Conservation (phyloP, 2,797 vertebrate genomes). For the Semotilus atromaculatus region DNA sequence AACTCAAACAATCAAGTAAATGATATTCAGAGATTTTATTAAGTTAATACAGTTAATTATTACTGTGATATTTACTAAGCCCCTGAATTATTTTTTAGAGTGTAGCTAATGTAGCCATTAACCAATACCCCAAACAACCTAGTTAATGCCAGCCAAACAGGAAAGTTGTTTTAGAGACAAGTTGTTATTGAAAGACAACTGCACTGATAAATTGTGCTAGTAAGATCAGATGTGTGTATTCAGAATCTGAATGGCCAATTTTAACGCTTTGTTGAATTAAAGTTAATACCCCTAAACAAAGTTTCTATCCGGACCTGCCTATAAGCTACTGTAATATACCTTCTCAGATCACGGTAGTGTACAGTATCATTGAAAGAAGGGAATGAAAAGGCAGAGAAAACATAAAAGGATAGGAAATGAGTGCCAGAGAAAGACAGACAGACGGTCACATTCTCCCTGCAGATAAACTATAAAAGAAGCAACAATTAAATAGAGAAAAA, state of each 20-base stretch:
- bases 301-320: too few relatives aligned
- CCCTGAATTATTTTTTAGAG: too few relatives aligned
- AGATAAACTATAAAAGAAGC: slow-evolving; percentile 66
- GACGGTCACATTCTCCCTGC: slow-evolving; percentile 43
- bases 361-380: neutral
- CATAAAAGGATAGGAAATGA: neutral
- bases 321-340: too few relatives aligned
- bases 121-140: neutral
- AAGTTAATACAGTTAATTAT: too few relatives aligned
- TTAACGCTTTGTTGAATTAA: too few relatives aligned
- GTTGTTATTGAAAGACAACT: neutral
- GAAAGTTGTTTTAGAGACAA: neutral
- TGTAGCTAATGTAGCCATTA: too few relatives aligned
- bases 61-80: too few relatives aligned
- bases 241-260: too few relatives aligned
- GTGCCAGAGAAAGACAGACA: slow-evolving; percentile 10
- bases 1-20: too few relatives aligned
- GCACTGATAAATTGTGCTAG: neutral
- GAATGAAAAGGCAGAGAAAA: neutral
- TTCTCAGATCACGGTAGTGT: too few relatives aligned
- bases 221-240: neutral
- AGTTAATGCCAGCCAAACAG: neutral
- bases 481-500: slow-evolving; percentile 64
- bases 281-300: too few relatives aligned
- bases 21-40: too few relatives aligned